Percentiles rank a stretch among this genome's conserved stretches.
phyloP scores from a whole-genome alignment of 2,888 invertebrate genomes.

The Lycocerus yunnanus region DNA sequence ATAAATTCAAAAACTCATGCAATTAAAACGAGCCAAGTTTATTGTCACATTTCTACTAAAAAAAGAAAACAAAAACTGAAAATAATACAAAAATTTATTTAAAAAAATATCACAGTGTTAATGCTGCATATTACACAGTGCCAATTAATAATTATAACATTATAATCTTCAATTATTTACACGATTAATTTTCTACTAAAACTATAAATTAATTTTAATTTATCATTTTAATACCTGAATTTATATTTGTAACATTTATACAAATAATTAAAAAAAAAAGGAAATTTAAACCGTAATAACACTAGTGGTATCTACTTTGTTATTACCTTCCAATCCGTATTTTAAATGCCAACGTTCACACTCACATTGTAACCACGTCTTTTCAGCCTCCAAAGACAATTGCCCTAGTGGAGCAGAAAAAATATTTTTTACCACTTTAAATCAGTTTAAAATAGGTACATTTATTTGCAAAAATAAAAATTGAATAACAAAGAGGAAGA shows the following conservation, averaged over 20 bases:
- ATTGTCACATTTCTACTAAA: constrained; percentile 13
- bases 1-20: neutral
- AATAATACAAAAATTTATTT: constrained; percentile 46
- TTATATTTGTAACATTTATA: constrained; percentile 14
- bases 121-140: constrained; percentile 27
- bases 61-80: constrained; percentile 40
- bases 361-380: constrained; percentile 88
- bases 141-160: constrained; percentile 11
- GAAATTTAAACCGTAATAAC: constrained; percentile 31
- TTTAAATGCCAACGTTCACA: constrained; percentile 87
- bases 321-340: constrained; percentile 79
- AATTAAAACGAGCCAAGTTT: neutral
- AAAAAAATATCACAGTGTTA: constrained; percentile 49
- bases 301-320: constrained; percentile 45
- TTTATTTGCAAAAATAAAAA: neutral
- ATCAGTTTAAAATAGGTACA: neutral
- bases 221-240: constrained; percentile 9
- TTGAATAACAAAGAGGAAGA: neutral
- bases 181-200: constrained; percentile 10
- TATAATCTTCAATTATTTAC: constrained; percentile 14
- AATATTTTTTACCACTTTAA: neutral
- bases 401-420: constrained; percentile 63
- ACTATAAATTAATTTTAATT: neutral
- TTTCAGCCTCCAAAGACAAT: constrained; percentile 84
- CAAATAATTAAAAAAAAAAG: neutral